Evolutionary conservation across 1,140 invertebrate genomes (phyloP), one percentile per base, ranked within the genome.

Genomic region (Philopotamus ludificatus): DNA sequence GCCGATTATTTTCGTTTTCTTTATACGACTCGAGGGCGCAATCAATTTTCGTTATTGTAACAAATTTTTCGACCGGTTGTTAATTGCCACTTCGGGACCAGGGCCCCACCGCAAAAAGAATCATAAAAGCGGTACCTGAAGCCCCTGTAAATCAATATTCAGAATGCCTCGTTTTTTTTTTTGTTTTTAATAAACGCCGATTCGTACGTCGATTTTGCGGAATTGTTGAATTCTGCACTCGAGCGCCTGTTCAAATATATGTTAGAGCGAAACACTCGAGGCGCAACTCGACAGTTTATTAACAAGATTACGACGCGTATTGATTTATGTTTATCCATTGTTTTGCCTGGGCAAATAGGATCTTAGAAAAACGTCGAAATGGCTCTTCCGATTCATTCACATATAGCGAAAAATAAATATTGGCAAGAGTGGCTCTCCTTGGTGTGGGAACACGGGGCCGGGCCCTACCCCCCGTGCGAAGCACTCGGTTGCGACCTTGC

Each of bases 391-490:
- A 34, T 54, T 28, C 22, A 54, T 54, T 26, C 22, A 54, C 26
- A 18, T 54, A 16, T 34, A 8, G 23, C 12, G 34, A 45, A 47
- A 58, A 28, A 60, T 47, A 60, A 60, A 60, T 60, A 60, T 47
- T 58, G 41, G 55, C 41, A 28, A 57, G 47, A 60, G 42, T 60
- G 42, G 57, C 42, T 60, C 16, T 60, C 57, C 57, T 60, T 47
- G 57, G 57, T 34, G 34, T 34, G 18, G 53, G 26, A 41, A 39
- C 53, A 34, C 15, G 20, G n/a, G 16, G 57, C 28, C 15, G 21
- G 3, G 44, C 34, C 44, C 42, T 47, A 42, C 23, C 41, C 55
- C 7, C 18, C 12, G 28, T 58, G n/a, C 55, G 7, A 20, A 26
- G 12, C 25, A 3, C 55, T 58, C 18, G 18, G 41, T 22, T 8